Evolutionary conservation across 2,888 invertebrate genomes (phyloP).

Genomic region (Drosophila histrio): DNA sequence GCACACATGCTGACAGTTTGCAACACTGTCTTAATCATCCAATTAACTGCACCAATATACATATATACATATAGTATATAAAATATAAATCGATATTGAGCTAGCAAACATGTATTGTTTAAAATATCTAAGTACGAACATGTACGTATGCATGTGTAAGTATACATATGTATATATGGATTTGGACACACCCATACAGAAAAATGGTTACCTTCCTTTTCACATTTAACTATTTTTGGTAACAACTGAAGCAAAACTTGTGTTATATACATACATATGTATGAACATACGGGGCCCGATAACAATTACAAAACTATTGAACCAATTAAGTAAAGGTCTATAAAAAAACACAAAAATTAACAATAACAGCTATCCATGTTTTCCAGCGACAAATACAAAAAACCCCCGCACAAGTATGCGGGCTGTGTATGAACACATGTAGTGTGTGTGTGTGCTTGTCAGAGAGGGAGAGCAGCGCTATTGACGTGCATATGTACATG

Average conservation of each 20-base stretch:
- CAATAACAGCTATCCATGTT: slow-evolving; percentile 27
- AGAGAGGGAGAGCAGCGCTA: slow-evolving; percentile 38
- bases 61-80: no score
- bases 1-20: slow-evolving; percentile 24
- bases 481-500: slow-evolving; percentile 12
- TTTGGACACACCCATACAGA: slow-evolving; percentile 53
- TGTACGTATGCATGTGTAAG: background rate
- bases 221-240: slow-evolving; percentile 63
- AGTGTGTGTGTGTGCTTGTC: background rate
- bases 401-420: slow-evolving; percentile 24
- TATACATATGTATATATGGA: slow-evolving; percentile 8
- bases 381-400: slow-evolving; percentile 40
- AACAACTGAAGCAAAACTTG: slow-evolving; percentile 58
- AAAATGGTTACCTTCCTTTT: slow-evolving; percentile 43
- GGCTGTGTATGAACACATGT: slow-evolving; percentile 8
- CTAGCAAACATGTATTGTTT: slow-evolving; percentile 18
- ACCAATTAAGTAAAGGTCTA: slow-evolving; percentile 70
- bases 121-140: slow-evolving; percentile 9
- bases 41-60: slow-evolving; percentile 44
- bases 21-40: slow-evolving; percentile 46
- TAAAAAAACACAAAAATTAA: slow-evolving; percentile 34
- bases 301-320: slow-evolving; percentile 73
- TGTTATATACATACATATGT: slow-evolving; percentile 14
- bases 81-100: slow-evolving; percentile 19
- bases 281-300: slow-evolving; percentile 29